Conservation (phyloP, 53 echinoderm and acorn worm genomes). For the Apostichopus leukothele region DNA sequence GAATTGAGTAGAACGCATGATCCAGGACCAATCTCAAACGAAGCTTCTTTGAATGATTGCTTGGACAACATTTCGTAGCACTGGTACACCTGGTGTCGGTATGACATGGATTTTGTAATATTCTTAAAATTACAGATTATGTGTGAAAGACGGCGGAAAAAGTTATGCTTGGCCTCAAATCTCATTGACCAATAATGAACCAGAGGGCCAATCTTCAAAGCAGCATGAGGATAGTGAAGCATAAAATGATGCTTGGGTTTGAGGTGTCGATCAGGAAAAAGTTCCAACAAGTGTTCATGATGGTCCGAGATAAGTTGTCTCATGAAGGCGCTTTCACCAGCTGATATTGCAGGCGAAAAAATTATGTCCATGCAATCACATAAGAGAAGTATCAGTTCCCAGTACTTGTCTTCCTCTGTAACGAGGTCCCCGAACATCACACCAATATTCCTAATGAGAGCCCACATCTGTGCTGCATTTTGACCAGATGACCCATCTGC, state of each 20-base stretch:
- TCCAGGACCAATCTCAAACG: slow-evolving; percentile 49
- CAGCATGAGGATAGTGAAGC: slow-evolving; percentile 58
- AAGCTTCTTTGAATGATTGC: background rate
- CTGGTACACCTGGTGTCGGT: slow-evolving; percentile 53
- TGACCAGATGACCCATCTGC: slow-evolving; percentile 64
- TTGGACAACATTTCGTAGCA: slow-evolving; percentile 36
- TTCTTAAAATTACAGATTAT: slow-evolving; percentile 54
- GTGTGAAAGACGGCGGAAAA: slow-evolving; percentile 53
- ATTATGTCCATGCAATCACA: slow-evolving; percentile 55
- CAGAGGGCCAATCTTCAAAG: slow-evolving; percentile 56
- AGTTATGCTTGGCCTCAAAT: slow-evolving; percentile 72
- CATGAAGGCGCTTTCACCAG: slow-evolving; percentile 58
- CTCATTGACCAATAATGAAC: slow-evolving; percentile 59
- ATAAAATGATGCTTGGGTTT: slow-evolving; percentile 61
- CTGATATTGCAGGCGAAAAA: slow-evolving; percentile 44
- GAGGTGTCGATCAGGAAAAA: slow-evolving; percentile 33
- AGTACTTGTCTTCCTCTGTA: slow-evolving; percentile 54
- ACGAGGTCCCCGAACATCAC: slow-evolving; percentile 61
- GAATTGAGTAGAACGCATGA: slow-evolving; percentile 8
- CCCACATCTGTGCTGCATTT: slow-evolving; percentile 69
- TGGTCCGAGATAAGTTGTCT: slow-evolving; percentile 59
- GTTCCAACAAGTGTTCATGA: slow-evolving; percentile 36
- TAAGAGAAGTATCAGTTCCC: slow-evolving; percentile 55
- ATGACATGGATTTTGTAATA: slow-evolving; percentile 52
- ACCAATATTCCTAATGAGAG: slow-evolving; percentile 50